Base-by-base conservation (phyloP, 2,113 vertebrate genomes). In the Pelusios castaneus region DNA sequence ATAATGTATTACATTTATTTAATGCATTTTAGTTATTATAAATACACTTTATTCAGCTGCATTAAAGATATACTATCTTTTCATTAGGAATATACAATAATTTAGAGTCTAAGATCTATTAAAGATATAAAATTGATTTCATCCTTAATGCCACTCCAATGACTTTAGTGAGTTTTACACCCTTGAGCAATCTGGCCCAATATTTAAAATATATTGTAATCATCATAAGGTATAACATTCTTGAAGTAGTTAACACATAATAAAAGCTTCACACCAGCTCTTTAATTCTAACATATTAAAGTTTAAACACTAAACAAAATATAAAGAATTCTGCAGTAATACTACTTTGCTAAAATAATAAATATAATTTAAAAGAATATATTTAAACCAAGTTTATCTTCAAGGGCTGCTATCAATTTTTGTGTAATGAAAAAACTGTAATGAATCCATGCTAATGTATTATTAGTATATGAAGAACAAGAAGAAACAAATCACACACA, bases 401-500 rank as follows among this genome's bases (percentile, higher is more conserved):
- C 97, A 95, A 95, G 95, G 78, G 79, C 90, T 96, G 94, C 89
- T 92, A 82, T 97, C 92, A 94, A 92, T 97, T 97, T 97, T 97
- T 94, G 85, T 89, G 76, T 97, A 97, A 98, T 97, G 88, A 96
- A 98, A 95, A 91, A 93, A 89, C 97, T 96, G 96, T 97, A 98
- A 98, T 96, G 89, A 97, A 97, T 98, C 95, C 95, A 94, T 97
- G 97, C 96, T 98, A 96, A 96, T 95, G 91, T 90, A 96, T 98
- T 98, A 98, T 94, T 97, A 95, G 95, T 97, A 97, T 97, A 95
- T 97, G 96, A 97, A 97, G 94, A 97, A 97, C 96, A 98, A 97
- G 98, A 93, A 95, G 96, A 98, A 97, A 98, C 98, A 98, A 98
- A 98, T 98, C 97, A 95, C 97, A 97, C 96, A 97, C 84, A 96